Evolutionary conservation across 2,113 vertebrate species (phyloP).

Genomic region (Melanostigma gelatinosum): DNA sequence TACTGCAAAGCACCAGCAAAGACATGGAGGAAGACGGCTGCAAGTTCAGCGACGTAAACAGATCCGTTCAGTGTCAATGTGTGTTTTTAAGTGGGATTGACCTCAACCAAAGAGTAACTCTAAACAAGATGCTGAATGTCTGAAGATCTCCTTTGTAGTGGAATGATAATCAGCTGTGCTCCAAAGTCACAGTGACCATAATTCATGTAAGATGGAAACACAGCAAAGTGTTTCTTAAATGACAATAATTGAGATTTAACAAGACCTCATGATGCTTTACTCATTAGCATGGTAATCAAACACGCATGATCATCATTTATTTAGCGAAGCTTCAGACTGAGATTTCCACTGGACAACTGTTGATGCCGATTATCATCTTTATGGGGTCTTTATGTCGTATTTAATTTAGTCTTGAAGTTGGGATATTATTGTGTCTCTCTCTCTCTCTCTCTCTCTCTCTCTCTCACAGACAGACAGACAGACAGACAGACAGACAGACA

Average conservation of each 20-base stretch:
- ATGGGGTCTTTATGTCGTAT: not conserved
- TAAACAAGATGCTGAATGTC: not conserved
- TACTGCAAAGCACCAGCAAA: not conserved
- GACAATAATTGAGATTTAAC: not conserved
- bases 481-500: too few relatives aligned
- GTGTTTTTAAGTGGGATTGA: not conserved
- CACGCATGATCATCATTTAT: not conserved
- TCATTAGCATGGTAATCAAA: not conserved
- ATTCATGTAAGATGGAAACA: not conserved
- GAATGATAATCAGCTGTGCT: not conserved
- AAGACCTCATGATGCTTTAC: not conserved
- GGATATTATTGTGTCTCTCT: too few relatives aligned
- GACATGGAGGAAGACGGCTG: not conserved
- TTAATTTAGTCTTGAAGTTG: too few relatives aligned
- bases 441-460: slow-evolving; percentile 1
- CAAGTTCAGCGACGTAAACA: not conserved
- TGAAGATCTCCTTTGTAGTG: not conserved
- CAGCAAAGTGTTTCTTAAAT: not conserved
- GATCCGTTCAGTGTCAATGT: not conserved
- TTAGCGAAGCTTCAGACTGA: not conserved
- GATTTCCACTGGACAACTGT: not conserved
- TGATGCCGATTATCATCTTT: not conserved
- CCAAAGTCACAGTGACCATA: not conserved
- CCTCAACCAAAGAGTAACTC: not conserved
- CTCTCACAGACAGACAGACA: slow-evolving; percentile 4